Percentiles rank a stretch among this genome's conserved stretches.
Conservation (phyloP, 1,140 invertebrate species). For the Scaptomyza hsui region DNA sequence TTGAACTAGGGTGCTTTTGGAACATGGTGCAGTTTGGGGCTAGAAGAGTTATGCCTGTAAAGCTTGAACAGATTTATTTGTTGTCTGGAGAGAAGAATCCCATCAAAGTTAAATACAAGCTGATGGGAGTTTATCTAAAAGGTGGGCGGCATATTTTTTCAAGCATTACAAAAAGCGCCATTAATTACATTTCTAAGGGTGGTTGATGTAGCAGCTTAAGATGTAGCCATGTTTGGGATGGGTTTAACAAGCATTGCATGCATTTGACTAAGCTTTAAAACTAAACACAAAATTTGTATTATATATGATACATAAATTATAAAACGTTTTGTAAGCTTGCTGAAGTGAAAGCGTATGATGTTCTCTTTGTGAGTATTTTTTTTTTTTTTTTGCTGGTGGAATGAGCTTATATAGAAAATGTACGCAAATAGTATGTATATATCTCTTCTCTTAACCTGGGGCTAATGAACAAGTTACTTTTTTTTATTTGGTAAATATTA, state of each 20-base stretch:
- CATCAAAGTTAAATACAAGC: constrained; percentile 27
- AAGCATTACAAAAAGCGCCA: constrained; percentile 70
- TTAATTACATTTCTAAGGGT: constrained; percentile 43
- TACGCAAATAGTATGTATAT: constrained; percentile 23
- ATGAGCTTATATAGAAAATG: constrained; percentile 30
- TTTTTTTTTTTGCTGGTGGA: constrained; percentile 15
- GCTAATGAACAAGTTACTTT: constrained; percentile 80
- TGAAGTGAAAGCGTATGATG: constrained; percentile 66
- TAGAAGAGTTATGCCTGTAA: neutral
- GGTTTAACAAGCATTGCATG: constrained; percentile 64
- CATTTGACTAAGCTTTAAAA: constrained; percentile 63
- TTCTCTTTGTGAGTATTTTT: constrained; percentile 11
- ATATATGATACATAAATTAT: constrained; percentile 44
- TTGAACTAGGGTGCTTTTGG: constrained; percentile 43
- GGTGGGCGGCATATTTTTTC: constrained; percentile 51
- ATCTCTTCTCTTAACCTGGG: constrained; percentile 39
- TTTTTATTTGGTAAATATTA: constrained; percentile 31
- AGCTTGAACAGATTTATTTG: constrained; percentile 5
- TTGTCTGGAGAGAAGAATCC: constrained; percentile 12
- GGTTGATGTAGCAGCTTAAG: constrained; percentile 15
- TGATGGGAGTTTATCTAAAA: constrained; percentile 45
- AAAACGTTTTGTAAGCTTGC: constrained; percentile 28
- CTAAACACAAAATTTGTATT: constrained; percentile 35
- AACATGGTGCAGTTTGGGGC: constrained; percentile 20
- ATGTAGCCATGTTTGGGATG: constrained; percentile 22